Percentiles rank a stretch among this genome's conserved stretches.
Evolutionary conservation across 2,888 invertebrate species (phyloP).

Genomic region (Macrosiphum euphorbiae): DNA sequence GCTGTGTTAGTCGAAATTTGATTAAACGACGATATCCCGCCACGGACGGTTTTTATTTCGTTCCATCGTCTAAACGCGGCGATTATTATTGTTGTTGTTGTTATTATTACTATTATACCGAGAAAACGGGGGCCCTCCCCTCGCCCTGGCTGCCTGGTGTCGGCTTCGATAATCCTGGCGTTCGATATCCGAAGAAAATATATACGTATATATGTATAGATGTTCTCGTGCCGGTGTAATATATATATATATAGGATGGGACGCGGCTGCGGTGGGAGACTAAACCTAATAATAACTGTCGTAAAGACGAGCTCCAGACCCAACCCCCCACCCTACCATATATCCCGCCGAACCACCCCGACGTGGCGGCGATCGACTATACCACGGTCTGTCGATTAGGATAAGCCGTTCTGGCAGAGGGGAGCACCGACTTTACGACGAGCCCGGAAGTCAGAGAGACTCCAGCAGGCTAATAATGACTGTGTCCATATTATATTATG

Average conservation of each 20-base stretch:
- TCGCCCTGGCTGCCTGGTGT: background rate
- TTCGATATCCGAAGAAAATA: slow-evolving; percentile 39
- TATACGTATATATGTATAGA: background rate
- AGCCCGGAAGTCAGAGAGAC: slow-evolving; percentile 54
- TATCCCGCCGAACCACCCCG: background rate
- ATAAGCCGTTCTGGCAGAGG: slow-evolving; percentile 30
- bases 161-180: slow-evolving; percentile 50
- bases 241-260: background rate
- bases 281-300: slow-evolving; percentile 64
- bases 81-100: background rate
- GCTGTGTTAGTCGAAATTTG: slow-evolving; percentile 22
- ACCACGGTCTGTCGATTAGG: slow-evolving; percentile 55
- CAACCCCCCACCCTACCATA: background rate
- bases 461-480: slow-evolving; percentile 53
- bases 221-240: background rate
- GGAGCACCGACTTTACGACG: slow-evolving; percentile 51
- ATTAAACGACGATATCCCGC: slow-evolving; percentile 47
- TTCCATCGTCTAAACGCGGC: background rate
- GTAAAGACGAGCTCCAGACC: slow-evolving; percentile 60
- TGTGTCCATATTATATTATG: slow-evolving; percentile 27
- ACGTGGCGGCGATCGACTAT: background rate
- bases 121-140: background rate
- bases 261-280: background rate
- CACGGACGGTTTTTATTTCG: slow-evolving; percentile 51
- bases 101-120: slow-evolving; percentile 1